Evolutionary conservation across 2,113 vertebrate species (phyloP).

Genomic region (Paramormyrops kingsleyae): DNA sequence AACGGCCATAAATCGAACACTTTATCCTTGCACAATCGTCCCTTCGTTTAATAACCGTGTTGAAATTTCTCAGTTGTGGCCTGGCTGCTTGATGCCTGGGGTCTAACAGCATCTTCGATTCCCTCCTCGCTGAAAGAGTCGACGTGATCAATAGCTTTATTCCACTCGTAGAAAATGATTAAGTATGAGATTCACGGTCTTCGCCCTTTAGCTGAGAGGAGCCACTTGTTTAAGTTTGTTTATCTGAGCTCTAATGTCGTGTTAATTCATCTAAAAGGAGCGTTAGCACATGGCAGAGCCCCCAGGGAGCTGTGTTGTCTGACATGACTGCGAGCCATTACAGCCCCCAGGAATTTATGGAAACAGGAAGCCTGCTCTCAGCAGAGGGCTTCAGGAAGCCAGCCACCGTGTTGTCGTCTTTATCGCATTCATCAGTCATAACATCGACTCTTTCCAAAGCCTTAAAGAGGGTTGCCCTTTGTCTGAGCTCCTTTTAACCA

Average conservation of each 20-base stretch:
- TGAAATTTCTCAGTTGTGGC: background rate
- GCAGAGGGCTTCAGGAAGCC: background rate
- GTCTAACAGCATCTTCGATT: background rate
- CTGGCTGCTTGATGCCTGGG: background rate
- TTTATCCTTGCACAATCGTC: background rate
- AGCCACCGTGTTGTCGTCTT: background rate
- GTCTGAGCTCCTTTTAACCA: background rate
- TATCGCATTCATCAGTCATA: background rate
- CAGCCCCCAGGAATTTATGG: background rate
- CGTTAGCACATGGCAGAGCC: background rate
- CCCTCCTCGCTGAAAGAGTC: background rate
- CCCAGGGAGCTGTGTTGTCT: background rate
- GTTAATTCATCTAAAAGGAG: background rate
- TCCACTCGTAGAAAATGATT: background rate
- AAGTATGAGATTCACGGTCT: background rate
- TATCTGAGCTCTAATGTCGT: background rate
- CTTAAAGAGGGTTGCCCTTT: background rate
- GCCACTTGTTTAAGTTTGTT: conserved; percentile 6
- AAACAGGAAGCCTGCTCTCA: background rate
- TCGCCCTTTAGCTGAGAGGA: background rate
- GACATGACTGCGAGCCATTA: background rate
- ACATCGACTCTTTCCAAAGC: background rate
- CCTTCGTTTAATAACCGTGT: background rate
- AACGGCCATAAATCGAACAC: background rate
- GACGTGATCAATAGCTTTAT: background rate